A percentile compares a stretch with the other conserved stretches of the same genome.
Conservation (phyloP, 2,797 vertebrate species). For the Hozukius guyotensis region DNA sequence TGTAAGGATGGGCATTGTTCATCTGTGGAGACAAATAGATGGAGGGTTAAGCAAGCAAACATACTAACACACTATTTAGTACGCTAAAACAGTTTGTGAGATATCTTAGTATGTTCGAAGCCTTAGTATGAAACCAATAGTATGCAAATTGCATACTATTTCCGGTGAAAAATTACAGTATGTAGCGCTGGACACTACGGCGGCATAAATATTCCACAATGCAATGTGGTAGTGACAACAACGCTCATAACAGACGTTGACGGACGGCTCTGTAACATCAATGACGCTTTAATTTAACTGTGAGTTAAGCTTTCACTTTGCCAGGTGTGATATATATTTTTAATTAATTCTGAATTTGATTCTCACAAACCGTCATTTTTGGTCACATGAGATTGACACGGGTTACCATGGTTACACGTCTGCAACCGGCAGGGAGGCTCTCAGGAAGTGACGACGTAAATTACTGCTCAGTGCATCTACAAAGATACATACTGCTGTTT, state of each 20-base stretch:
- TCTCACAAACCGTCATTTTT: too few relatives aligned
- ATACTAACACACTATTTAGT: not conserved
- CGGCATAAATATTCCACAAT: not conserved
- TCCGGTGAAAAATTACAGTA: not conserved
- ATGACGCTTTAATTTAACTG: too few relatives aligned
- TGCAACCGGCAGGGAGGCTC: too few relatives aligned
- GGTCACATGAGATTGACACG: too few relatives aligned
- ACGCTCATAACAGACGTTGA: too few relatives aligned
- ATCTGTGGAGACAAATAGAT: slow-evolving; percentile 61
- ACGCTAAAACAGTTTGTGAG: not conserved
- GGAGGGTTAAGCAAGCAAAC: not conserved
- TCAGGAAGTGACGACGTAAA: too few relatives aligned
- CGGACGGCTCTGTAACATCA: too few relatives aligned
- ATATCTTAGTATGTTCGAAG: not conserved
- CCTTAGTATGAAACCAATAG: not conserved
- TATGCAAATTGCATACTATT: not conserved
- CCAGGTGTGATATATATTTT: too few relatives aligned
- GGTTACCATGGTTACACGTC: too few relatives aligned
- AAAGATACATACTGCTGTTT: too few relatives aligned
- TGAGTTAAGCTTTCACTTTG: rapidly evolving
- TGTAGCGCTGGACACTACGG: not conserved
- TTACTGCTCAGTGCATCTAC: too few relatives aligned
- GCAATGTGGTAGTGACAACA: not conserved
- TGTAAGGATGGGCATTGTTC: slow-evolving; percentile 78
- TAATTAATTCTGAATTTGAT: too few relatives aligned